Percentiles rank a stretch among this genome's conserved stretches.
phyloP scores from a whole-genome alignment of 2,888 invertebrate genomes.

The Dioctria linearis region DNA sequence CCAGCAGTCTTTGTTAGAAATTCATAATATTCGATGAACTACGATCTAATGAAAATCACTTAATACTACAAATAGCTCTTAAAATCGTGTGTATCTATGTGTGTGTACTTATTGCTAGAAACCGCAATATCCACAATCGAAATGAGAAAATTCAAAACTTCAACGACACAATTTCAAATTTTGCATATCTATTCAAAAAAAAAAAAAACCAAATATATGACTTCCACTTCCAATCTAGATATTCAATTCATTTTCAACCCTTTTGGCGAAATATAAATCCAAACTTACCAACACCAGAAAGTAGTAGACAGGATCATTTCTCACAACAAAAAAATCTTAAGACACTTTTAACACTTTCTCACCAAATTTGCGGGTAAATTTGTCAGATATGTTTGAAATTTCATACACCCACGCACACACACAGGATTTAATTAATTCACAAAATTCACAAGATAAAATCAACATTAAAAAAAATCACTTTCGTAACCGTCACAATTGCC shows the following conservation, averaged over 20 bases:
- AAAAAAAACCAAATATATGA: background rate
- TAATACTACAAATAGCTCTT: too few relatives aligned
- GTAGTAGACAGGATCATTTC: conserved; percentile 1
- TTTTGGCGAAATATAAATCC: conserved; percentile 4
- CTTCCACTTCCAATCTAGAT: background rate
- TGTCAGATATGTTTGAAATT: background rate
- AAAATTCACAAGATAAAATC: background rate
- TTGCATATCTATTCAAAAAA: background rate
- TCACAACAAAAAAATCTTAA: background rate
- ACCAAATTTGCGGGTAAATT: conserved; percentile 11
- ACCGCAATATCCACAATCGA: conserved; percentile 27
- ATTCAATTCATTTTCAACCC: conserved; percentile 15
- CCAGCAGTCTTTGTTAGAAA: too few relatives aligned
- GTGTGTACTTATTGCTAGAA: background rate
- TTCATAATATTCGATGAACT: too few relatives aligned
- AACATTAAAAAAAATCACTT: background rate
- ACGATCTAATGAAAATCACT: too few relatives aligned
- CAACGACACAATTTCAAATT: background rate
- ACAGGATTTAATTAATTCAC: background rate
- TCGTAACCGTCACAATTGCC: conserved; percentile 11
- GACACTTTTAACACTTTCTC: conserved; percentile 10
- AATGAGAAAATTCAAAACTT: background rate
- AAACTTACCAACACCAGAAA: conserved; percentile 27
- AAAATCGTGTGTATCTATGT: too few relatives aligned
- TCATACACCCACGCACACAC: background rate